A percentile compares a stretch with the other conserved stretches of the same genome.
Evolutionary conservation across 1,140 invertebrate species (phyloP).

Genomic region (Acromyrmex heyeri): DNA sequence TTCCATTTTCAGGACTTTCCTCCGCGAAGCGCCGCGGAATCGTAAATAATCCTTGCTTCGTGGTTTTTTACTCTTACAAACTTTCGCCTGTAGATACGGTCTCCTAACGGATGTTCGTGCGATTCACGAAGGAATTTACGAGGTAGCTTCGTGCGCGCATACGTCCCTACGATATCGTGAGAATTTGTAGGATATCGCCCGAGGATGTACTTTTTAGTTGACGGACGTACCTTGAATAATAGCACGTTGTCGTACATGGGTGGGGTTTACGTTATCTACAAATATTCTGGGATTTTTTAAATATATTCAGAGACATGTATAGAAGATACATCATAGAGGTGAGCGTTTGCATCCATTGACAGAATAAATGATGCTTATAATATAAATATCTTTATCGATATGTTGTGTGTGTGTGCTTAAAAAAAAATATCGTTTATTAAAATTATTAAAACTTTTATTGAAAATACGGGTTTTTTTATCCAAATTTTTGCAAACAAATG

Average conservation of each 20-base stretch:
- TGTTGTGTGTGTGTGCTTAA: neutral
- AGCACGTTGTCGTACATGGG: neutral
- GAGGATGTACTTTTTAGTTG: neutral
- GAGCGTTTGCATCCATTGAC: neutral
- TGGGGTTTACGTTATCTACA: neutral
- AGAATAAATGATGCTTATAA: neutral
- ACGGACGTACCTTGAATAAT: neutral
- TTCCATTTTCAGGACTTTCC: neutral
- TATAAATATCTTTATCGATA: neutral
- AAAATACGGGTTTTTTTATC: neutral
- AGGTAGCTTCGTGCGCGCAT: slow-evolving; percentile 8
- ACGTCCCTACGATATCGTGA: neutral
- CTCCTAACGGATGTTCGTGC: slow-evolving; percentile 40
- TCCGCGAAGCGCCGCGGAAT: slow-evolving; percentile 16
- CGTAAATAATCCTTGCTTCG: slow-evolving; percentile 49
- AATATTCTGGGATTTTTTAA: neutral
- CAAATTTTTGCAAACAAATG: neutral
- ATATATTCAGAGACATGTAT: too few species aligned
- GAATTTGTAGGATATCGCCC: slow-evolving; percentile 13
- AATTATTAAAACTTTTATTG: neutral
- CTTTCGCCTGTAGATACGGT: slow-evolving; percentile 44
- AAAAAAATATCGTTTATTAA: neutral
- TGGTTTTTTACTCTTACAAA: slow-evolving; percentile 36
- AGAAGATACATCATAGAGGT: neutral
- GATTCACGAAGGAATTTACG: slow-evolving; percentile 67